A percentile compares a stretch with the other conserved stretches of the same genome.
Conservation (phyloP, 2,888 invertebrate genomes). For the Drosophila lacicola region DNA sequence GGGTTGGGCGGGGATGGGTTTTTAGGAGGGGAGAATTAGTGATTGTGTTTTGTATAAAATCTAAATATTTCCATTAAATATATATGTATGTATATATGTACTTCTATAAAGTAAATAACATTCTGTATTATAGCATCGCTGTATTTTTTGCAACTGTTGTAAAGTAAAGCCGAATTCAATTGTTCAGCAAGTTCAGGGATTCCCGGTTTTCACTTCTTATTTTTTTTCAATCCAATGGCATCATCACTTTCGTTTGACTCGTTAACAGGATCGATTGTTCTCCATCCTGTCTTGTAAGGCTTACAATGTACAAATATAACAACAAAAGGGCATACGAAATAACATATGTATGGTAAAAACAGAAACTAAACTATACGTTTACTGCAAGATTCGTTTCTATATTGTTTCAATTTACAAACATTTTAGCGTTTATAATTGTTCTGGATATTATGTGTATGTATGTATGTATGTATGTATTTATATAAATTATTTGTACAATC, state of each 20-base stretch:
- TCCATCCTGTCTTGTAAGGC: conserved; percentile 37
- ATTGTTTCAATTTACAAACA: conserved; percentile 24
- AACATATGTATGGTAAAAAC: conserved; percentile 11
- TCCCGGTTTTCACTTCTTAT: conserved; percentile 18
- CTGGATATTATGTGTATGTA: conserved; percentile 30
- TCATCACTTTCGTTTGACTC: conserved; percentile 53
- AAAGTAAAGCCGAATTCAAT: conserved; percentile 53
- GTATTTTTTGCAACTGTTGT: conserved; percentile 49
- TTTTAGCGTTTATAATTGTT: conserved; percentile 21
- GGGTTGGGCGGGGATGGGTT: conserved; percentile 14
- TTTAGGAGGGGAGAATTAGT: conserved; percentile 23
- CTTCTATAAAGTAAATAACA: conserved; percentile 78
- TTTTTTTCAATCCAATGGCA: conserved; percentile 37
- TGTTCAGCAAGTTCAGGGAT: conserved; percentile 47
- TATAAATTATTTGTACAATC: conserved; percentile 83
- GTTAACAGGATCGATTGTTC: conserved; percentile 25
- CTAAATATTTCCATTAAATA: conserved; percentile 69
- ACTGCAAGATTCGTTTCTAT: conserved; percentile 21
- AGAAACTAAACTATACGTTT: conserved; percentile 12
- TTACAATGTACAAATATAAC: conserved; percentile 44
- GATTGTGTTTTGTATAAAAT: conserved; percentile 71
- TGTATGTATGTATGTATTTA: conserved; percentile 39
- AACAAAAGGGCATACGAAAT: conserved; percentile 17
- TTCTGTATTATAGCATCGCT: conserved; percentile 62
- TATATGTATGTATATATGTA: conserved; percentile 44